Evolutionary conservation across 2,888 invertebrate species (phyloP).

Genomic region (Chaitophorus viminalis): DNA sequence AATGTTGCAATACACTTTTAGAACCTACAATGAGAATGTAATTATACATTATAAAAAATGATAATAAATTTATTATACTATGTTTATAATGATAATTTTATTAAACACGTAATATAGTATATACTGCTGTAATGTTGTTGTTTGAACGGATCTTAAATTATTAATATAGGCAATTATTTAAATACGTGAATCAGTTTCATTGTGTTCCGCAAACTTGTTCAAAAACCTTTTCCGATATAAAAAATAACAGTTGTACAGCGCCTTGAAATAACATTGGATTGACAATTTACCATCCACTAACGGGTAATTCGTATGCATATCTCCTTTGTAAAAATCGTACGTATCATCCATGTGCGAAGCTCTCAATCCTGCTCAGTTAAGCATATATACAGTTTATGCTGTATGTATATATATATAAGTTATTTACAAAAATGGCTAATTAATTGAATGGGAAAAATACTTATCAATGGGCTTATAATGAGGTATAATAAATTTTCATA

Average conservation of each 20-base stretch:
- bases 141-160: too few relatives aligned
- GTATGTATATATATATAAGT: neutral
- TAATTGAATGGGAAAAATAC: neutral
- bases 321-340: constrained; percentile 99
- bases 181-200: neutral
- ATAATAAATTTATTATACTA: too few relatives aligned
- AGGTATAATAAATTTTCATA: neutral
- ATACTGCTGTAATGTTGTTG: too few relatives aligned
- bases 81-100: too few relatives aligned
- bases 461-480: neutral
- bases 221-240: constrained; percentile 69
- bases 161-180: neutral
- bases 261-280: constrained; percentile 91
- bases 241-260: constrained; percentile 91
- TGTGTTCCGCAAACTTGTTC: neutral
- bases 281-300: constrained; percentile 94
- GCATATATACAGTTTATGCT: neutral
- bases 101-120: too few relatives aligned
- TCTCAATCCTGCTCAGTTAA: constrained; percentile 71
- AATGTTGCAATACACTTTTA: constrained; percentile 71
- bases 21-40: neutral
- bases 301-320: constrained; percentile 93
- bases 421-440: neutral
- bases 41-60: too few relatives aligned
- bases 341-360: constrained; percentile 91